Evolutionary conservation across 2,888 invertebrate species (phyloP).

Genomic region (Plagiodera versicolora): DNA sequence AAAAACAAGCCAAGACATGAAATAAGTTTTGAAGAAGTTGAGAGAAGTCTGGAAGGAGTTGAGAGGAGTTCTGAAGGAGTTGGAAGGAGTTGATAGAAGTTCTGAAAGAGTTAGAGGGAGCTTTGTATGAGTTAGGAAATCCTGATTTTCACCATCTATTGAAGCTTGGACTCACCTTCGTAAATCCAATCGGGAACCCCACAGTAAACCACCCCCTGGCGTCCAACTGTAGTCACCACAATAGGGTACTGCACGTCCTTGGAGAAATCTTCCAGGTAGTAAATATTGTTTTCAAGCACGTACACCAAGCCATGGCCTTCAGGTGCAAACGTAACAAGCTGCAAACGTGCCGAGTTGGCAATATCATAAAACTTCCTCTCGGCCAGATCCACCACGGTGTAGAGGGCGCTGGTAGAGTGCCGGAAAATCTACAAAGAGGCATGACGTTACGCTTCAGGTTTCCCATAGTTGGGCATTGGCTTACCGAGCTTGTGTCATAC

Average conservation of each 20-base stretch:
- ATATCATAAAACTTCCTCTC: conserved; percentile 57
- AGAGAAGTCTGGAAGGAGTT: no score
- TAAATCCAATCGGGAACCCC: conserved; percentile 93
- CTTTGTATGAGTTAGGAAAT: no score
- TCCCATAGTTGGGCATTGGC: no score
- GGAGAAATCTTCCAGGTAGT: conserved; percentile 56
- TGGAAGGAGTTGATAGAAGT: no score
- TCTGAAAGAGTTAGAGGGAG: no score
- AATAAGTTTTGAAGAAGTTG: no score
- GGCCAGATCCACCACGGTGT: conserved; percentile 63
- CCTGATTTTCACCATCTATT: no score
- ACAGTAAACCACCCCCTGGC: conserved; percentile 65
- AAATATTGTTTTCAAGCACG: conserved; percentile 71
- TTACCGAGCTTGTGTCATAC: conserved; percentile 46
- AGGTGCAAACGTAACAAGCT: conserved; percentile 66
- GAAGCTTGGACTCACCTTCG: conserved; percentile 64
- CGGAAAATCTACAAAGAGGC: conserved; percentile 63
- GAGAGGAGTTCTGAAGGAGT: no score
- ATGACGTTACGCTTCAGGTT: no score
- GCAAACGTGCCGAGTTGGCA: conserved; percentile 60
- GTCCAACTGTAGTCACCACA: conserved; percentile 58
- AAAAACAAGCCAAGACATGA: conserved; percentile 40
- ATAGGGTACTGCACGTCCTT: conserved; percentile 40
- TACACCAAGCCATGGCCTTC: conserved; percentile 61
- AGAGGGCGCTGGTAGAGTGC: conserved; percentile 67